These are phyloP conservation scores for Tyrophagus putrescentiae DNA, from an alignment of 1,140 invertebrate species.

Conservation along the genomic window DNA sequence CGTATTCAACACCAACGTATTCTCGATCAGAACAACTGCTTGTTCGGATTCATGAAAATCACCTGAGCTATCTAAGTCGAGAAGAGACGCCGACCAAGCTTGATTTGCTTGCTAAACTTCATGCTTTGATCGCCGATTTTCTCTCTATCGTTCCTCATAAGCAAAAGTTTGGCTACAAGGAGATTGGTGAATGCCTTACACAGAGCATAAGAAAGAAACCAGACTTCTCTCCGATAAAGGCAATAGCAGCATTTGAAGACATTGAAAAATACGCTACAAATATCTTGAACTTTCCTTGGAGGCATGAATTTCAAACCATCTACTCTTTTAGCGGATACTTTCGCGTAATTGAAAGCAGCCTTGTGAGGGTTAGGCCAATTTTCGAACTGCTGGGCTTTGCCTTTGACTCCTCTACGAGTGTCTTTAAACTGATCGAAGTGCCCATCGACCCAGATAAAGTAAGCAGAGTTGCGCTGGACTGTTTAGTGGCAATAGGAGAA, in stretches of 20 bases:
- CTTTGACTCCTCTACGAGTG: conserved; percentile 40
- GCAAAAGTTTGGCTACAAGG: conserved; percentile 25
- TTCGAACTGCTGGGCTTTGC: conserved; percentile 65
- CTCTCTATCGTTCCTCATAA: conserved; percentile 25
- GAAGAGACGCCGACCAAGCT: conserved; percentile 27
- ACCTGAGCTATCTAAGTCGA: conserved; percentile 26
- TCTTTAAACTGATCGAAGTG: conserved; percentile 44
- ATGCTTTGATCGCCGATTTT: conserved; percentile 25
- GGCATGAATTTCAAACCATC: conserved; percentile 51
- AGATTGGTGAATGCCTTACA: conserved; percentile 25
- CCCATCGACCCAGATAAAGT: conserved; percentile 65
- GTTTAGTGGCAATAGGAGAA: conserved; percentile 70
- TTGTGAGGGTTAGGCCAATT: conserved; percentile 54
- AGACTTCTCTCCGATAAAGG: conserved; percentile 61
- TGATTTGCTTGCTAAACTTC: conserved; percentile 24
- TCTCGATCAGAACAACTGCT: conserved; percentile 24
- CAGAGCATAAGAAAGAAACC: conserved; percentile 49
- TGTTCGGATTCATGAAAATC: conserved; percentile 23
- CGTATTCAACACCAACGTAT: not conserved
- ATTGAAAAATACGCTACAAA: conserved; percentile 68
- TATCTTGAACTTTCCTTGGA: conserved; percentile 66
- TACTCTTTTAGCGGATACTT: conserved; percentile 61
- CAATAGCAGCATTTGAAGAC: conserved; percentile 59
- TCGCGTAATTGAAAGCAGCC: conserved; percentile 62
- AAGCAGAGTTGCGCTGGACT: conserved; percentile 58